Conservation (phyloP, 2,113 vertebrate genomes). For the Candoia aspera region DNA sequence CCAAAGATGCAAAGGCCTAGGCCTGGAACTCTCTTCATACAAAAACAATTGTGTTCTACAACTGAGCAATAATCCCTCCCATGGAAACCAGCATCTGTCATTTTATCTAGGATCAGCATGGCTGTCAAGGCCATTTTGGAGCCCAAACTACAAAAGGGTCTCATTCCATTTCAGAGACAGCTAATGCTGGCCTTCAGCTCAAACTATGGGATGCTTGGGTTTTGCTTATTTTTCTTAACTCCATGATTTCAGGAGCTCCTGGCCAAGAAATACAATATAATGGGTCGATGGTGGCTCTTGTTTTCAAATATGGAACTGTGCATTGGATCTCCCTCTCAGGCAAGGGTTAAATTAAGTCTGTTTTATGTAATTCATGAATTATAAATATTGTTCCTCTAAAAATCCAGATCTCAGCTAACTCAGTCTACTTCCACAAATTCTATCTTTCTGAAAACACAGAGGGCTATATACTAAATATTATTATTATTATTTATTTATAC, state of each 20-base stretch:
- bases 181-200: not conserved
- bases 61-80: not conserved
- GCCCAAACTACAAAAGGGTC: not conserved
- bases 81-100: not conserved
- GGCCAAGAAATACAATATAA: not conserved
- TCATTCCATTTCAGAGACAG: not conserved
- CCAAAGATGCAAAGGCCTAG: not conserved
- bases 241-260: not conserved
- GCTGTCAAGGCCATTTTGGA: not conserved
- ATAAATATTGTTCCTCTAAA: not conserved
- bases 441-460: slow-evolving; percentile 16
- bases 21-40: not conserved
- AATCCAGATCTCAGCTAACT: slow-evolving; percentile 11
- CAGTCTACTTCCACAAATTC: not conserved
- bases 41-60: not conserved
- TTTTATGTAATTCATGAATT: not conserved
- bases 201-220: not conserved
- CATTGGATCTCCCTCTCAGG: not conserved
- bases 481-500: not conserved
- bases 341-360: not conserved
- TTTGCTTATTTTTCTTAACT: not conserved
- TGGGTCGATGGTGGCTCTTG: not conserved
- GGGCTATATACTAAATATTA: slow-evolving; percentile 19
- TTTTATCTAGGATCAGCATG: not conserved
- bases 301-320: not conserved